Evolutionary conservation across 1,140 invertebrate genomes (phyloP).

Genomic region (Trichonephila clavata): DNA sequence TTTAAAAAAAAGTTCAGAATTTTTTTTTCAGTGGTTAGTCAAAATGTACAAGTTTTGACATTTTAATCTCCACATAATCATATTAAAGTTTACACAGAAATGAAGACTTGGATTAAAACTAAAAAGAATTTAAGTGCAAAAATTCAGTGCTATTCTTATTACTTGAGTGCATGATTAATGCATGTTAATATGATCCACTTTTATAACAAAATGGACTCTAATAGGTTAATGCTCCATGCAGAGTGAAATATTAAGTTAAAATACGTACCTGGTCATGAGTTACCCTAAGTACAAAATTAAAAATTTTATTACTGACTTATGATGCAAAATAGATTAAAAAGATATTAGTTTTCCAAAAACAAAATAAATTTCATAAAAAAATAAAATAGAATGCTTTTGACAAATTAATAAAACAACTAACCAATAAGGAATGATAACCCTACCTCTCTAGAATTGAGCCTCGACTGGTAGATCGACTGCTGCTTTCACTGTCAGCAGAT

Average conservation of each 20-base stretch:
- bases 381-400: neutral
- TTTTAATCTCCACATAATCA: too few relatives aligned
- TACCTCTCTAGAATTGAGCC: conserved; percentile 35
- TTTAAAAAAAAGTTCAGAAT: too few relatives aligned
- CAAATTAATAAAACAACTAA: neutral
- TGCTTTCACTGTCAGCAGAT: conserved; percentile 62
- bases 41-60: too few relatives aligned
- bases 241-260: conserved; percentile 18
- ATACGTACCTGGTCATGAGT: conserved; percentile 11
- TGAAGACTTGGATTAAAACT: too few relatives aligned
- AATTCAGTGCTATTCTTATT: neutral
- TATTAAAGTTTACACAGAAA: too few relatives aligned
- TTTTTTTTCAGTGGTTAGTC: too few relatives aligned
- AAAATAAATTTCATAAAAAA: neutral
- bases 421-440: neutral
- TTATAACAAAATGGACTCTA: neutral
- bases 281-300: conserved; percentile 42
- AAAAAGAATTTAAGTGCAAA: neutral
- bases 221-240: neutral
- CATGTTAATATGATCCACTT: neutral
- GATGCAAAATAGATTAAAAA: neutral
- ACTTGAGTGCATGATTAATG: neutral
- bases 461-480: conserved; percentile 48
- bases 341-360: neutral
- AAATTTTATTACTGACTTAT: conserved; percentile 21